Base-by-base conservation (phyloP, 2,797 vertebrate species). In the Anguilla anguilla region DNA sequence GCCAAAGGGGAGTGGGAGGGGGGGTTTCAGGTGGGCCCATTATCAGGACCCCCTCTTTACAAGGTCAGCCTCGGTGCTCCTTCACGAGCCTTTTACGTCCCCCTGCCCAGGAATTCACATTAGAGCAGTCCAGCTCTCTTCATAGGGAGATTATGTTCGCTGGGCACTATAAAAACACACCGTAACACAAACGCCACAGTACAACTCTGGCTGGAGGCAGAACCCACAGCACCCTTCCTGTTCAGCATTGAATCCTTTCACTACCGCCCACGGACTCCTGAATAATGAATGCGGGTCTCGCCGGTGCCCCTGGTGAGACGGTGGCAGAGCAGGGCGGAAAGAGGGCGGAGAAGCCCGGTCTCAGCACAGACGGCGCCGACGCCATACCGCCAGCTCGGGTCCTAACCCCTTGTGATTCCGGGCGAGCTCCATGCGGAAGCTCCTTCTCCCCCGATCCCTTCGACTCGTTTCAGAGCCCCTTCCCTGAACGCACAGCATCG, bases 31-130 rank as follows among this genome's bases (percentile, higher is more conserved):
- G 81, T 55, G 81, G 25, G 51, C 11, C 83, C 53, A 89, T 91
- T 91, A 91, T 55, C 86, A 46, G 10, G 35, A 83, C 87, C 91
- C 91, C 85, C 69, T 87, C 89, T 93, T 92, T 83, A 91, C 86
- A 92, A 67, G 53, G 86, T 86, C 89, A 57, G 83, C 46, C 39
- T 82, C 87, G 19, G 28, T 86, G 86, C 87, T 86, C 59, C 46
- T 57, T 84, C 82, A 74, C 85, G 86, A 31, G 17, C 0, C 74
- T 67, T 84, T 67, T 90, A 84, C 55, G 79, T 74, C 28, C 77
- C 87, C 87, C 25, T 67, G 51, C 4, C 46, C 19, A 51, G 35
- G 89, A 87, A 82, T 49, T 39, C 79, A 86, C 13, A 89, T 17
- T 79, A 84, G 87, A 64, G 84, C 3, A 85, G n/a, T 72, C 64